A percentile compares a stretch with the other conserved stretches of the same genome.
Conservation (phyloP, 1,140 invertebrate genomes). For the Drosophila busckii region DNA sequence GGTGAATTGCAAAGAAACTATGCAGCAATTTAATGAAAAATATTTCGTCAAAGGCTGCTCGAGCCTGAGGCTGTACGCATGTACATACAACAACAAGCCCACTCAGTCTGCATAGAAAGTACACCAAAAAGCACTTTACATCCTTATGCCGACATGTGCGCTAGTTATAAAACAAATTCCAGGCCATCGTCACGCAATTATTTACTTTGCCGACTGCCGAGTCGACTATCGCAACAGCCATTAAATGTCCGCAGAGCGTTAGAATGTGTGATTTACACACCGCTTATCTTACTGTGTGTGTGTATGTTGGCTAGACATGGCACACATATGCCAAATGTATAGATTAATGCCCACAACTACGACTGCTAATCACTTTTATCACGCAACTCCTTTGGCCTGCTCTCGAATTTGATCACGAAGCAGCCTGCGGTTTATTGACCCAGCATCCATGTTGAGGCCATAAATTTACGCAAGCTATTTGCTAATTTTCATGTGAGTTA, state of each 20-base stretch:
- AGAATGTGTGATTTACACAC: constrained; percentile 47
- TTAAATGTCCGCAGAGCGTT: constrained; percentile 67
- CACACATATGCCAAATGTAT: constrained; percentile 26
- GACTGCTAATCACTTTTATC: constrained; percentile 61
- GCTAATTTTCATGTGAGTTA: constrained; percentile 63
- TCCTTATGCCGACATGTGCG: too few relatives aligned
- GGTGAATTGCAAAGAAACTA: too few relatives aligned
- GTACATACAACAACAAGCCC: too few relatives aligned
- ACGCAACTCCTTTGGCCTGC: constrained; percentile 35
- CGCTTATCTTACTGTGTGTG: constrained; percentile 24
- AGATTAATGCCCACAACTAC: constrained; percentile 11
- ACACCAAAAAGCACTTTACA: too few relatives aligned
- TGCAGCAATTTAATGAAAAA: too few relatives aligned
- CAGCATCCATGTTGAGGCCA: constrained; percentile 34
- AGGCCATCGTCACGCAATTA: too few relatives aligned
- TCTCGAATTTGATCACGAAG: constrained; percentile 32
- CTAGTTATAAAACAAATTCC: too few relatives aligned
- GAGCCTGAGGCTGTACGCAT: too few relatives aligned
- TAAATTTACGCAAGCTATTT: constrained; percentile 42
- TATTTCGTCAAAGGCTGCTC: too few relatives aligned
- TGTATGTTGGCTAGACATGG: constrained; percentile 62
- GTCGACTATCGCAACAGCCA: constrained; percentile 60
- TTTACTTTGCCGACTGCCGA: constrained; percentile 43
- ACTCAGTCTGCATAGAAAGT: too few relatives aligned
- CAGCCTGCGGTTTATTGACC: constrained; percentile 75